phyloP scores from a whole-genome alignment of 1,140 invertebrate species.

The Drosophila virilis region DNA sequence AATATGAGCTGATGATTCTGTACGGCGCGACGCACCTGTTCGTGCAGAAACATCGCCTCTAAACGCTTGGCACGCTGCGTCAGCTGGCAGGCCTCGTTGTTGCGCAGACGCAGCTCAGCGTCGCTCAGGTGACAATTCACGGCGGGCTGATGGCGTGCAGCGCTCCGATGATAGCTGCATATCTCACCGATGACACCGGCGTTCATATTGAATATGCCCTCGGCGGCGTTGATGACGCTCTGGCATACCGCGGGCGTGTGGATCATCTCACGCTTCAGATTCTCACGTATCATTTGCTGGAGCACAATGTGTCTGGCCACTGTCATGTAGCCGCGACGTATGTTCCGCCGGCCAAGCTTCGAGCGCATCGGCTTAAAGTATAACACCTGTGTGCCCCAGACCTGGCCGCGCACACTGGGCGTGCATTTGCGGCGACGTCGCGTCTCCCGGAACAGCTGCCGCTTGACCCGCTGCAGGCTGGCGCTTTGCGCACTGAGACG shows the following conservation, averaged over 20 bases:
- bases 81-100: constrained; percentile 51
- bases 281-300: constrained; percentile 49
- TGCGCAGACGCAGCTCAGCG: constrained; percentile 30
- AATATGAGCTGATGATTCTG: constrained; percentile 62
- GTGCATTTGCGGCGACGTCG: constrained; percentile 31
- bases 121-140: constrained; percentile 33
- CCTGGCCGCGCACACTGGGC: constrained; percentile 28
- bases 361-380: constrained; percentile 50
- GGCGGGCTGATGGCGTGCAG: constrained; percentile 40
- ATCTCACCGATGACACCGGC: constrained; percentile 47
- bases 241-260: constrained; percentile 28
- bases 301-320: constrained; percentile 28
- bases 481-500: not conserved
- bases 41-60: constrained; percentile 62
- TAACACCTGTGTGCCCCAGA: constrained; percentile 46
- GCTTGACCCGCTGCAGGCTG: constrained; percentile 59
- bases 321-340: constrained; percentile 48
- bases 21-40: constrained; percentile 54
- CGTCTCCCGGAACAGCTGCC: constrained; percentile 59
- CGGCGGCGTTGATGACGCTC: constrained; percentile 50
- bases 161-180: constrained; percentile 56
- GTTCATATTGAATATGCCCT: constrained; percentile 52
- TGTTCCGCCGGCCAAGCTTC: constrained; percentile 38
- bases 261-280: constrained; percentile 42
- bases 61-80: constrained; percentile 59